Conservation (phyloP, 2,797 vertebrate species). For the Craterocephalus amniculus region DNA sequence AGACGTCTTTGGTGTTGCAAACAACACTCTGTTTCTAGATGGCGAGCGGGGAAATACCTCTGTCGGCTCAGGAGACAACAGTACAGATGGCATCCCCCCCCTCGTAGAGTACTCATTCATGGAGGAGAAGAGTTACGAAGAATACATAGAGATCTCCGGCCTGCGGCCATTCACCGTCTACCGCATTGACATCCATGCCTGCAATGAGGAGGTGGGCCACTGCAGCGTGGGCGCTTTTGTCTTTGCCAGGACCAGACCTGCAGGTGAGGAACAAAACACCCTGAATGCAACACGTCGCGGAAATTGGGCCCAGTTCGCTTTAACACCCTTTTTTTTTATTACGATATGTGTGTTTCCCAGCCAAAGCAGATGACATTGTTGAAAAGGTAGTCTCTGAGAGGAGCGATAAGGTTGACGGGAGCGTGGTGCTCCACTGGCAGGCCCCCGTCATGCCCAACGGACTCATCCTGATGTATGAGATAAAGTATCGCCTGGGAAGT, state of each 20-base stretch:
- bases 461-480: slow-evolving; percentile 96
- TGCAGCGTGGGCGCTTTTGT: slow-evolving; percentile 96
- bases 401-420: slow-evolving; percentile 88
- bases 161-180: slow-evolving; percentile 96
- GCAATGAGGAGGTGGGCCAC: slow-evolving; percentile 91
- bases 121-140: slow-evolving; percentile 85
- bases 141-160: slow-evolving; percentile 88
- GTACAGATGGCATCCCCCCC: slow-evolving; percentile 83
- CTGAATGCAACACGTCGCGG: not conserved
- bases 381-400: slow-evolving; percentile 86
- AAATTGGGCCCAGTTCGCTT: not conserved
- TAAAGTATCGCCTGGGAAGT: slow-evolving; percentile 88
- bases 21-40: slow-evolving; percentile 79
- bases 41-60: slow-evolving; percentile 75
- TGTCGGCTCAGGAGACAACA: slow-evolving; percentile 79
- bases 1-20: slow-evolving; percentile 87
- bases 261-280: slow-evolving; percentile 80
- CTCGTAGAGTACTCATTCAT: slow-evolving; percentile 89
- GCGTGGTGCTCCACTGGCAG: slow-evolving; percentile 89
- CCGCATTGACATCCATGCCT: slow-evolving; percentile 97
- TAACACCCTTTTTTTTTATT: not conserved
- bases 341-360: slow-evolving; percentile 74
- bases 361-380: slow-evolving; percentile 95
- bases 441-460: slow-evolving; percentile 93
- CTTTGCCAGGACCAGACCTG: slow-evolving; percentile 95